phyloP scores from a whole-genome alignment of 2,797 vertebrate species.

The Limnodromus scolopaceus region DNA sequence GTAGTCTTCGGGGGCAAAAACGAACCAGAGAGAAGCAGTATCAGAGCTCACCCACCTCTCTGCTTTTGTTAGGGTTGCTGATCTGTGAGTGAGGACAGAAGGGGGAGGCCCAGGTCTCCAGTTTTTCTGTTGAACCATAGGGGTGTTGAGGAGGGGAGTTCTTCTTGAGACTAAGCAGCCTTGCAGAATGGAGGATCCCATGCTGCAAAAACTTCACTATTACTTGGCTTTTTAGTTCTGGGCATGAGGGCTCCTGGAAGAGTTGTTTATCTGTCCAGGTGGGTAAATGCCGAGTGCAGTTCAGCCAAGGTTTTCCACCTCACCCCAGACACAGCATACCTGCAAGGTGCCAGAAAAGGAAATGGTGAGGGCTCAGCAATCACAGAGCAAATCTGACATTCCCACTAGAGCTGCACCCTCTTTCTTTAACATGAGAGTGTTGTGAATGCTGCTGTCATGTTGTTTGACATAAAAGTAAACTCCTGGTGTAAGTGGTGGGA shows the following conservation, averaged over 20 bases:
- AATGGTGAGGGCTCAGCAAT: not conserved
- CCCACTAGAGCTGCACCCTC: not conserved
- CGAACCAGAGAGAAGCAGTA: not conserved
- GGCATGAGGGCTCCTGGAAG: not conserved
- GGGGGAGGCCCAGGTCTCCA: not conserved
- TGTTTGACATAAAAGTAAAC: not conserved
- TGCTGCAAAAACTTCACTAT: not conserved
- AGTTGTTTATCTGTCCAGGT: not conserved
- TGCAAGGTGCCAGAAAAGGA: not conserved
- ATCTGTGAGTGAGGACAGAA: not conserved
- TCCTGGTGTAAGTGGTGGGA: not conserved
- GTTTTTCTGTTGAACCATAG: not conserved
- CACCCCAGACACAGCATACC: not conserved
- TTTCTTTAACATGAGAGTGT: not conserved
- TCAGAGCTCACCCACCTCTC: not conserved
- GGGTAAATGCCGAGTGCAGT: not conserved
- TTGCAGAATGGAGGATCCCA: not conserved
- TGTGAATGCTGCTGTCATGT: not conserved
- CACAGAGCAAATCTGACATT: not conserved
- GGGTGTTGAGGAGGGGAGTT: not conserved
- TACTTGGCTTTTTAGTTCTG: not conserved
- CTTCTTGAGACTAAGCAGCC: not conserved
- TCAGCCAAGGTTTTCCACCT: not conserved
- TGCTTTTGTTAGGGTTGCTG: not conserved
- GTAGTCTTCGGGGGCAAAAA: not conserved